These are phyloP conservation scores for Casuarius casuarius DNA, from an alignment of 2,113 vertebrate genomes.

Conservation along the genomic window DNA sequence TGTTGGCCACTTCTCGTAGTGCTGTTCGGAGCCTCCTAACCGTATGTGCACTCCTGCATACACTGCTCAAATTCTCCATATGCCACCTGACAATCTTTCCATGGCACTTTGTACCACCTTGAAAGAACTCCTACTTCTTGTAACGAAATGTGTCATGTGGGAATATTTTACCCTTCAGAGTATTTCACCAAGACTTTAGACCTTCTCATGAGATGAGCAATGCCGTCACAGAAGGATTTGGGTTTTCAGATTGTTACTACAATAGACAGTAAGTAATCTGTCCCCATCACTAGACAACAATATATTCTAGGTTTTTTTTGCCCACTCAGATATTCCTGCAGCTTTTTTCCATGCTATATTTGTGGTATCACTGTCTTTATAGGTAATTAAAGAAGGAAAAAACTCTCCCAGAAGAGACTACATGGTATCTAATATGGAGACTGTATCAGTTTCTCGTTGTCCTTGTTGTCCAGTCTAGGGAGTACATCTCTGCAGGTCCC, in stretches of 20 bases:
- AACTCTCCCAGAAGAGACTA: background rate
- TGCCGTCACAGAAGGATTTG: background rate
- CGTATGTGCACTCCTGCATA: conserved; percentile 25
- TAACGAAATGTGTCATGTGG: background rate
- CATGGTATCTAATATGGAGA: accelerated
- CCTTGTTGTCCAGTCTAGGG: background rate
- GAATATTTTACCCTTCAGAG: conserved; percentile 16
- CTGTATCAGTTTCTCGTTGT: background rate
- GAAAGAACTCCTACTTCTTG: conserved; percentile 28
- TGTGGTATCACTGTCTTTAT: background rate
- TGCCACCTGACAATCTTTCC: conserved; percentile 43
- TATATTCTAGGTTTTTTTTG: background rate
- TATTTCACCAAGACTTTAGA: conserved; percentile 6
- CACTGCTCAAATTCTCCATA: background rate
- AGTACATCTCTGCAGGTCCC: background rate
- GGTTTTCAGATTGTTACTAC: background rate
- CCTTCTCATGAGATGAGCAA: background rate
- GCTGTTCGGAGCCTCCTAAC: background rate
- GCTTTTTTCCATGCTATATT: background rate
- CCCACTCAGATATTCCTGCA: background rate
- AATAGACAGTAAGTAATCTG: background rate
- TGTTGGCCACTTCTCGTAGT: background rate
- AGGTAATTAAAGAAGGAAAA: background rate
- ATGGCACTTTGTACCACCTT: conserved; percentile 22
- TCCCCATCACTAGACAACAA: background rate